These are phyloP conservation scores for Hydraecia micacea DNA, from an alignment of 2,888 invertebrate species.

Conservation along the genomic window DNA sequence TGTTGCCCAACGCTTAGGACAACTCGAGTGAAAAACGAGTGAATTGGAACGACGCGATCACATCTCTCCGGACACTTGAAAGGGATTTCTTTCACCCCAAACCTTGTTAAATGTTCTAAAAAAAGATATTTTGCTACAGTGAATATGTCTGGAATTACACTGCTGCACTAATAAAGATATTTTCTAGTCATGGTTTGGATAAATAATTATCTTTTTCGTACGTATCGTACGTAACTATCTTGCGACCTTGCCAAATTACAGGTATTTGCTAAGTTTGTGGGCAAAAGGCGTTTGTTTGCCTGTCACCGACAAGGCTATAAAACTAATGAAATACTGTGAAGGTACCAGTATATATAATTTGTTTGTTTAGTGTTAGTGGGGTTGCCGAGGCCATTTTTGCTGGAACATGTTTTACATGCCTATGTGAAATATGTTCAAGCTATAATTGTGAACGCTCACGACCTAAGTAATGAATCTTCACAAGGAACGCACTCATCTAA, in stretches of 20 bases:
- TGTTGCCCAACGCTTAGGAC: constrained; percentile 47
- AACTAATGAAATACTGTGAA: constrained; percentile 37
- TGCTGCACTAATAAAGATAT: not conserved
- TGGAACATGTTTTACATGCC: not conserved
- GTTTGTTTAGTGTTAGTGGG: constrained; percentile 25
- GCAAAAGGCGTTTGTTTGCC: constrained; percentile 23
- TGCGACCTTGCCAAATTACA: constrained; percentile 33
- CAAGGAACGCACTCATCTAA: not conserved
- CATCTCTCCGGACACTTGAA: constrained; percentile 62
- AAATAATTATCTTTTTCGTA: constrained; percentile 21
- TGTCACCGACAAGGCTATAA: constrained; percentile 27
- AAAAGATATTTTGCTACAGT: constrained; percentile 21
- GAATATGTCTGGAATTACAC: constrained; percentile 9
- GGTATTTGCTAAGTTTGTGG: constrained; percentile 31
- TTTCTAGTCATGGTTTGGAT: not conserved
- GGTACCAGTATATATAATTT: constrained; percentile 27
- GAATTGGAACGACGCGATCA: constrained; percentile 64
- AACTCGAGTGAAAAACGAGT: constrained; percentile 51
- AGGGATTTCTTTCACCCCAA: constrained; percentile 50
- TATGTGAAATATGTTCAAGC: not conserved
- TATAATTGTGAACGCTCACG: constrained; percentile 39
- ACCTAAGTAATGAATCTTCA: constrained; percentile 58
- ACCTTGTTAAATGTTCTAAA: constrained; percentile 41
- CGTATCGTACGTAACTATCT: constrained; percentile 6
- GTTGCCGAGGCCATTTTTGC: not conserved